phyloP scores from a whole-genome alignment of 2,113 vertebrate species.

The Rutilus rutilus region DNA sequence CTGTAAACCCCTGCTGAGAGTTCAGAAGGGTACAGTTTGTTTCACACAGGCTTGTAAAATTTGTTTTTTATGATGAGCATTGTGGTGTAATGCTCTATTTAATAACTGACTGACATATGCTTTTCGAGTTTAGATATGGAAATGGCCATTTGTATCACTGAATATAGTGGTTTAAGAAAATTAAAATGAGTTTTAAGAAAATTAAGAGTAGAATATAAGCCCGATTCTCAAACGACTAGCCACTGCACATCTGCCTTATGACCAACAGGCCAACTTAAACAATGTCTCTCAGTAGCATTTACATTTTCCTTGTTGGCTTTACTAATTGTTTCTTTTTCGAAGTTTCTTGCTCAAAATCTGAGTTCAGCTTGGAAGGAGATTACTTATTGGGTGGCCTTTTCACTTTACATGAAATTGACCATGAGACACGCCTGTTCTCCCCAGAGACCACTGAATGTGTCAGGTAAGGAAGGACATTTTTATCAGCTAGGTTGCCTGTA shows the following conservation, averaged over 20 bases:
- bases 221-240: not conserved
- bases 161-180: conserved; percentile 53
- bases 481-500: not conserved
- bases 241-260: not conserved
- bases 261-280: not conserved
- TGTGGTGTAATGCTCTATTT: conserved; percentile 19
- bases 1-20: not conserved
- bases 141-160: conserved; percentile 29
- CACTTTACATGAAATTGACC: conserved; percentile 23
- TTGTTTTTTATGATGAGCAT: not conserved
- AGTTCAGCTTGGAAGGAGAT: conserved; percentile 48
- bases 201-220: conserved; percentile 9
- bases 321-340: conserved; percentile 1
- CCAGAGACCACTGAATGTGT: conserved; percentile 41
- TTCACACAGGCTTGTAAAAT: not conserved
- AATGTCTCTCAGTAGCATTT: conserved; percentile 34
- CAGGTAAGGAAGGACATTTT: conserved; percentile 25
- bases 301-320: conserved; percentile 40
- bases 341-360: conserved; percentile 26
- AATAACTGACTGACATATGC: not conserved
- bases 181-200: conserved; percentile 44
- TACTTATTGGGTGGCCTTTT: conserved; percentile 54
- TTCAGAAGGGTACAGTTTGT: not conserved
- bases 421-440: not conserved
- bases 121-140: not conserved